Evolutionary conservation across 2,797 vertebrate genomes (phyloP).

Genomic region (Echeneis naucrates): DNA sequence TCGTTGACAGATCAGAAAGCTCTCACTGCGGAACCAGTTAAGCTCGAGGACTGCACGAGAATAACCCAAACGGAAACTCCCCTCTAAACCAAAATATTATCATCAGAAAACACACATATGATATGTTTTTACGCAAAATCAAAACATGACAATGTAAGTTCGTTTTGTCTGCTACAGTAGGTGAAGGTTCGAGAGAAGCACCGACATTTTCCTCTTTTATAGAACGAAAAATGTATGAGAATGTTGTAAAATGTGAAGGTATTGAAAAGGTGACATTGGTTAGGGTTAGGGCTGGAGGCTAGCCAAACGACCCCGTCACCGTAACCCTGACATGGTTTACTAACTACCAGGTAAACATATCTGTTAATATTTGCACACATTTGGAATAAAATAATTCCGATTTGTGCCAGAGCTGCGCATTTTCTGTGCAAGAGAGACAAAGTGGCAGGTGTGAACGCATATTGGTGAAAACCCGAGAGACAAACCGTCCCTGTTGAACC

Average conservation of each 20-base stretch:
- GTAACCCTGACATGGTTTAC: not conserved
- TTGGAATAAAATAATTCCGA: slow-evolving; percentile 7
- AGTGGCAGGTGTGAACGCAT: too few species aligned
- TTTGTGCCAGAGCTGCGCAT: too few species aligned
- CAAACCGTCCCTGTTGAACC: slow-evolving; percentile 30
- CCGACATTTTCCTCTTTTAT: too few species aligned
- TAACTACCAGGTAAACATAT: not conserved
- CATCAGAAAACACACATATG: not conserved
- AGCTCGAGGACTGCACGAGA: not conserved
- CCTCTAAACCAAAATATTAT: too few species aligned
- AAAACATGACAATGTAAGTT: not conserved
- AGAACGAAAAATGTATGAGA: too few species aligned
- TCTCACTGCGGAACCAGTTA: not conserved
- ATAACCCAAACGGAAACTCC: not conserved
- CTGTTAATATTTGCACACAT: slow-evolving; percentile 3
- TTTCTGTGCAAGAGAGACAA: too few species aligned
- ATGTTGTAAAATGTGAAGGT: not conserved
- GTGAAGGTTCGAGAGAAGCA: not conserved
- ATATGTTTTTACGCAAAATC: not conserved
- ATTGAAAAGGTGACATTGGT: slow-evolving; percentile 29
- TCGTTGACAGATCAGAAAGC: not conserved
- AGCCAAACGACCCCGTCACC: slow-evolving; percentile 29
- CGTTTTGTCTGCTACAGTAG: not conserved
- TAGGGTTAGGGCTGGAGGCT: slow-evolving; percentile 20
- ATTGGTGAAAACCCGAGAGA: too few species aligned